phyloP scores from a whole-genome alignment of 2,113 vertebrate genomes.

The Grallaria varia region DNA sequence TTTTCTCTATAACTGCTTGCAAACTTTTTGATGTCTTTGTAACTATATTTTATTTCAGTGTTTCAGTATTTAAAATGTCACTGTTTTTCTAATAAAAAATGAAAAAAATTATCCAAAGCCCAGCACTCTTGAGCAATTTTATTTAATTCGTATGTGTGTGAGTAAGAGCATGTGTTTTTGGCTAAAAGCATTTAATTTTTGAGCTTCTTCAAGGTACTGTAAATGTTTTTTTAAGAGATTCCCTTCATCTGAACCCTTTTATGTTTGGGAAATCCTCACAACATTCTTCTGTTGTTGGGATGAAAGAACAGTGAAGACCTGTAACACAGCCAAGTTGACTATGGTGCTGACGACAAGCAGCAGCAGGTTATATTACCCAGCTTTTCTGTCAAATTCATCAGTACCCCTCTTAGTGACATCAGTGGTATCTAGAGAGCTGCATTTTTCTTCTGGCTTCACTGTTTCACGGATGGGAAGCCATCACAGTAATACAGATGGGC shows the following conservation, averaged over 20 bases:
- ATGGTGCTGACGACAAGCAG: not conserved
- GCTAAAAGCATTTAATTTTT: not conserved
- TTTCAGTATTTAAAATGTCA: not conserved
- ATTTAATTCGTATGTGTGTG: not conserved
- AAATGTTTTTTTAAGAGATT: not conserved
- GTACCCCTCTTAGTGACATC: not conserved
- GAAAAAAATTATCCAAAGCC: not conserved
- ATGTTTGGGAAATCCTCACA: not conserved
- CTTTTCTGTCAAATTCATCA: not conserved
- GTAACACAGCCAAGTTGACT: not conserved
- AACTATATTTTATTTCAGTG: constrained; percentile 26
- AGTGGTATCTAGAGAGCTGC: not conserved
- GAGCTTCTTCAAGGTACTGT: not conserved
- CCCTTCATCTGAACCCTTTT: not conserved
- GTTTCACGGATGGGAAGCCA: not conserved
- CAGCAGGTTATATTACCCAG: not conserved
- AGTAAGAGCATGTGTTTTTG: not conserved
- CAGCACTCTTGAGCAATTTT: not conserved
- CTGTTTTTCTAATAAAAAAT: constrained; percentile 28
- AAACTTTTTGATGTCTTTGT: constrained; percentile 15
- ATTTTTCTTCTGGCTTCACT: not conserved
- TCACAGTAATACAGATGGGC: not conserved
- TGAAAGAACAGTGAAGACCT: not conserved
- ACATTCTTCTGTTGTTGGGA: not conserved
- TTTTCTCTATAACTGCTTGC: not conserved